Base-by-base conservation (phyloP, 2,888 invertebrate genomes). In the Rhimphoctona megacephalus region DNA sequence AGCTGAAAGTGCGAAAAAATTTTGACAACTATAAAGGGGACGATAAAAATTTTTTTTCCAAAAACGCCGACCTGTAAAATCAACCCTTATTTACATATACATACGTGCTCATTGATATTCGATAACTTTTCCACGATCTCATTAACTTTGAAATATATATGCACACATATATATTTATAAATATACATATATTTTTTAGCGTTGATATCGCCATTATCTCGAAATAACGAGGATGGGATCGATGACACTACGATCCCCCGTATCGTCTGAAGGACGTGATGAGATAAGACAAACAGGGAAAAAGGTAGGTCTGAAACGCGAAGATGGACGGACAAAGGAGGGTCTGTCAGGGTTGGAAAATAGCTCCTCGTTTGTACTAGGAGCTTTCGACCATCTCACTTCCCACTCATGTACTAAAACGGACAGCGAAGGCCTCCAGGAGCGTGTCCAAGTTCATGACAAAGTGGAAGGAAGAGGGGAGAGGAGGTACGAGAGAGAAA, bases 221-320 rank as follows among this genome's bases (percentile, higher is more conserved):
- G 54, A 74, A 67, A 74, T 74, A 73, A 74, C 52, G 67, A 74
- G 25, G 81, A 74, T 81, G 66, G 39, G 39, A 81, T 74, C 66
- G 46, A 61, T 17, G 30, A 46, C 61, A 54, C 25, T n/a, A 17
- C 33, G 33, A 30, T 74, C 74, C 43, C 39, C 67, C 39, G 25
- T 69, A 11, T 52, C 30, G 17, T 43, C 78, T 22, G 25, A 30
- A 52, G 39, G 36, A 39, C 57, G 52, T 66, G 54, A 43, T n/a
- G 54, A 33, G 74, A 74, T 81, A 81, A 81, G 81, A 81, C 81
- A 81, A 74, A 81, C 81, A 74, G 57, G 61, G 73, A 66, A 52
- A 74, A 81, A 67, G 74, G 74, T 81, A 43, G 66, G 57, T 81
- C 54, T 33, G 36, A 73, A 66, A 73, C 30, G 74, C 52, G 81